phyloP scores from a whole-genome alignment of 2,797 vertebrate genomes.

The Spizella passerina region DNA sequence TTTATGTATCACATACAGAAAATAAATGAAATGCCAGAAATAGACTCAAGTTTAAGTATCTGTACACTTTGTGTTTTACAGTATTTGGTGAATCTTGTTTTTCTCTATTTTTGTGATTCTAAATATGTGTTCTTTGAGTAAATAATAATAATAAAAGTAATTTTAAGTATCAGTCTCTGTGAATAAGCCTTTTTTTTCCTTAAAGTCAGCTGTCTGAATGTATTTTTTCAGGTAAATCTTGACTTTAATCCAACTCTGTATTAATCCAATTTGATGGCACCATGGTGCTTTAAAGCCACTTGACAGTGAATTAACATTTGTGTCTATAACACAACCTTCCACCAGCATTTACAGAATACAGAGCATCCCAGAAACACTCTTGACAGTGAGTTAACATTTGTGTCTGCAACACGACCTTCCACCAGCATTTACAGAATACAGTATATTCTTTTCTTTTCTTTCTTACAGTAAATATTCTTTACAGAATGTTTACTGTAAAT shows the following conservation, averaged over 20 bases:
- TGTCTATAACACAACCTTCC: neutral
- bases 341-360: neutral
- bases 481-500: too few relatives aligned
- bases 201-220: neutral
- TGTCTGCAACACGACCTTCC: too few relatives aligned
- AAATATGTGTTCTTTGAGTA: neutral
- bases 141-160: neutral
- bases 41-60: neutral
- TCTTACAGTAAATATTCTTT: too few relatives aligned
- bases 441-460: too few relatives aligned
- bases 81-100: neutral
- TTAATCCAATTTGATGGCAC: neutral
- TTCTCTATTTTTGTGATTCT: neutral
- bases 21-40: neutral
- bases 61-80: neutral
- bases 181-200: neutral
- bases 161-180: neutral
- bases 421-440: too few relatives aligned
- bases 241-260: neutral
- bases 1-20: neutral
- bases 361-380: neutral
- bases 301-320: neutral
- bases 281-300: neutral
- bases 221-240: neutral
- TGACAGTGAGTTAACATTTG: too few relatives aligned